Evolutionary conservation across 2,113 vertebrate species (phyloP).

Genomic region (Carlito syrichta): DNA sequence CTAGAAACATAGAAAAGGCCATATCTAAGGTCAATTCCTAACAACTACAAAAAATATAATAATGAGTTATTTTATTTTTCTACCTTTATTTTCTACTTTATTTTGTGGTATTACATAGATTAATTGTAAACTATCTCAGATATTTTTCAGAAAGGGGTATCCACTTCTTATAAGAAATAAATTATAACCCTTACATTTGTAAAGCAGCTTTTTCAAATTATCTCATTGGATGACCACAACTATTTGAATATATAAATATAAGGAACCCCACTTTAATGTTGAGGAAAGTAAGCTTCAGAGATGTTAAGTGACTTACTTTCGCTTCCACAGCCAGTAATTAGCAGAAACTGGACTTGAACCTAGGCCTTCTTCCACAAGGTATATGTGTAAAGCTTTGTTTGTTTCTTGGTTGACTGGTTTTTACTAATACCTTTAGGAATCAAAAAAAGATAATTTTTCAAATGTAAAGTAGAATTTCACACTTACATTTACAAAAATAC

Average conservation of each 20-base stretch:
- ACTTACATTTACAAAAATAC: background rate
- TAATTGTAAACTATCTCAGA: background rate
- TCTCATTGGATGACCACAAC: background rate
- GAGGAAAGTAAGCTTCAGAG: background rate
- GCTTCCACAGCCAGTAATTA: background rate
- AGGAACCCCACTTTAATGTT: background rate
- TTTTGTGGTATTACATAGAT: background rate
- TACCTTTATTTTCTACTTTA: background rate
- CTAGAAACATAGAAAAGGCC: background rate
- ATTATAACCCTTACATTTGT: background rate
- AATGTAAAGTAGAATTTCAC: background rate
- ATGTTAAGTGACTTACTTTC: background rate
- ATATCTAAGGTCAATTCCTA: background rate
- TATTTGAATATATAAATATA: background rate
- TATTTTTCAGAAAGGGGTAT: background rate
- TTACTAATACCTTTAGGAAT: background rate
- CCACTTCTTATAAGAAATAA: background rate
- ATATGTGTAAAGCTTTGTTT: background rate
- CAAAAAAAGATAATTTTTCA: constrained; percentile 11
- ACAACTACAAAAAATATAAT: background rate
- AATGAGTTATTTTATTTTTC: background rate
- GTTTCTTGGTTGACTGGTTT: background rate
- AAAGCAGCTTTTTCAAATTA: background rate
- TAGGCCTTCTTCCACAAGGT: background rate
- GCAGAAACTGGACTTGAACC: background rate